These are phyloP conservation scores for Dermatemys mawii DNA, from an alignment of 2,113 vertebrate species.

Conservation along the genomic window DNA sequence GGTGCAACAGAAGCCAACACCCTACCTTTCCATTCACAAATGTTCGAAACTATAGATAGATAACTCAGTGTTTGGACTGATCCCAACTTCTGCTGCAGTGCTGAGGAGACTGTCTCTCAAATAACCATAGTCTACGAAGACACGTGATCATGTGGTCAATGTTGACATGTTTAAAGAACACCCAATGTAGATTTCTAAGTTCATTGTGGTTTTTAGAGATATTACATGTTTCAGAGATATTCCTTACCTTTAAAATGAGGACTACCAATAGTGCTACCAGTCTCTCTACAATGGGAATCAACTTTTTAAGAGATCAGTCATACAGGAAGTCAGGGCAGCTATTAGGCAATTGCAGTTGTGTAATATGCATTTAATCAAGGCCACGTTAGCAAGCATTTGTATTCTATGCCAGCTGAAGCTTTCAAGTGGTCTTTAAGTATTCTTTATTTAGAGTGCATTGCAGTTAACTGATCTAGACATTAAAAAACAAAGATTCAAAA, in stretches of 20 bases:
- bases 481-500: background rate
- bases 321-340: background rate
- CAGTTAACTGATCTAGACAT: background rate
- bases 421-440: background rate
- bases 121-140: too few species aligned
- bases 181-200: background rate
- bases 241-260: background rate
- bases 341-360: background rate
- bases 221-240: background rate
- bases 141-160: background rate
- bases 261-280: background rate
- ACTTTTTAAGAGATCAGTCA: background rate
- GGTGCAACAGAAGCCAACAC: background rate
- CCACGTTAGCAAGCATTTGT: rapidly evolving
- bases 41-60: background rate
- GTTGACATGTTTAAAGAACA: background rate
- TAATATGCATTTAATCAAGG: background rate
- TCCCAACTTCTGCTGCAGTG: rapidly evolving
- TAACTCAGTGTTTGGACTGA: background rate
- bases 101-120: background rate
- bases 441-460: background rate
- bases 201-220: background rate
- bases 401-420: background rate
- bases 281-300: background rate
- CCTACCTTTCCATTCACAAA: background rate